Evolutionary conservation across 1,140 invertebrate species (phyloP), one percentile per base, ranked within the genome.

Genomic region (Lysiphlebus fabarum): DNA sequence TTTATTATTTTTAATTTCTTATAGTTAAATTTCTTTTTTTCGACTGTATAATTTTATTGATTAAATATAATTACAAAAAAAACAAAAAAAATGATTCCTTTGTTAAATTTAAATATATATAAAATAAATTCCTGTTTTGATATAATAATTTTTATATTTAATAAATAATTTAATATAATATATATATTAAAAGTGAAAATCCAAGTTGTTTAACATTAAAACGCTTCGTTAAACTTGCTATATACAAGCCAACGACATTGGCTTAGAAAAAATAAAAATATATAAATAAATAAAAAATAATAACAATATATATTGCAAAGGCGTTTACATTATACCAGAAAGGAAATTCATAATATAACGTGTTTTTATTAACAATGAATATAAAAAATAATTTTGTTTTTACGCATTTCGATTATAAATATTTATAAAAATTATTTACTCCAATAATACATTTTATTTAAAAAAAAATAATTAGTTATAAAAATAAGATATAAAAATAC

Each of bases 281-380:
- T 3, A n/a, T n/a, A n/a, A n/a, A n/a, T n/a, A n/a, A n/a, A n/a
- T n/a, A n/a, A 17, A 17, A 1, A 17, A 17, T 17, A 17, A 17
- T 17, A 17, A 17, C 1, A 17, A 17, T 17, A 17, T n/a, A 17
- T 17, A 17, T 17, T 17, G 40, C 38, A 47, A 36, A 55, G 50
- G 44, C 58, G 40, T 62, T 38, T 58, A 49, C 51, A 61, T 36
- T 44, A 34, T 60, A 55, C 54, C 6, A 40, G 61, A 34, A 51
- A 51, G 49, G 36, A 38, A 37, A 51, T 51, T 51, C 8, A 38
- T 36, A 37, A 38, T 51, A 51, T 37, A 51, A 51, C 38, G 49
- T 51, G 36, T 51, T 51, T n/a, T 34, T 8, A 11, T 40, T 40
- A 40, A 49, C 26, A 17, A 17, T 17, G 17, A 17, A 17, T 17